Conservation (phyloP, 1,140 invertebrate species). For the Ptiloglossa arizonensis region DNA sequence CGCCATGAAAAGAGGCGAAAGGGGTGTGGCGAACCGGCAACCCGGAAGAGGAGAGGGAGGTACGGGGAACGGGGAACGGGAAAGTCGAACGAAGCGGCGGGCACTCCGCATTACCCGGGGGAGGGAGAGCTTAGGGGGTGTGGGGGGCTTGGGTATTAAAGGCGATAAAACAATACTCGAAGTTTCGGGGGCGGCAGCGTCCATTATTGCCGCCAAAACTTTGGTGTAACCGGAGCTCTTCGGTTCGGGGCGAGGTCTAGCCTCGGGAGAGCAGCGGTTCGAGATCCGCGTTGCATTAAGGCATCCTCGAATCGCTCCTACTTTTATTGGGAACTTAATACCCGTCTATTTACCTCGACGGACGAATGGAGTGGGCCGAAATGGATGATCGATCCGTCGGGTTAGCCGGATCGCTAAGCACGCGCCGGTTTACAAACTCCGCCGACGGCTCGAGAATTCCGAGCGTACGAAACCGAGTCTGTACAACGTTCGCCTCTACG, state of each 20-base stretch:
- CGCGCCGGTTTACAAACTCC: slow-evolving; percentile 45
- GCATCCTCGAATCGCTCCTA: slow-evolving; percentile 46
- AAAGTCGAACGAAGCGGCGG: slow-evolving; percentile 9
- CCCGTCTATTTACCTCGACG: slow-evolving; percentile 40
- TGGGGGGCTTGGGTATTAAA: slow-evolving; percentile 54
- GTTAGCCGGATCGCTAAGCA: slow-evolving; percentile 57
- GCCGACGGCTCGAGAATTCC: slow-evolving; percentile 29
- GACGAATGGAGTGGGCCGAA: slow-evolving; percentile 15
- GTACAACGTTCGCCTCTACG: neutral
- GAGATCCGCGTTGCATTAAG: slow-evolving; percentile 48
- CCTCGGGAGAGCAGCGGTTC: slow-evolving; percentile 8
- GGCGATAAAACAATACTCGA: slow-evolving; percentile 66
- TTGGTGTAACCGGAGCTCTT: slow-evolving; percentile 56
- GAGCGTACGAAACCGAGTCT: slow-evolving; percentile 20
- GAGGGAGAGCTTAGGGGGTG: too few relatives aligned
- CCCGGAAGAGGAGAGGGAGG: neutral
- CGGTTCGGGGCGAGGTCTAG: neutral
- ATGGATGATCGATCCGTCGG: slow-evolving; percentile 57
- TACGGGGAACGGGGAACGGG: too few relatives aligned
- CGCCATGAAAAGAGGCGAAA: slow-evolving; percentile 36
- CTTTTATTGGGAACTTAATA: slow-evolving; percentile 69
- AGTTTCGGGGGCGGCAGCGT: slow-evolving; percentile 57
- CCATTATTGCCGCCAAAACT: slow-evolving; percentile 66
- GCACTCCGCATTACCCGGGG: slow-evolving; percentile 23
- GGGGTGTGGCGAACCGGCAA: neutral